Base-by-base conservation (phyloP, 2,888 invertebrate species). In the Isoperla grammatica region DNA sequence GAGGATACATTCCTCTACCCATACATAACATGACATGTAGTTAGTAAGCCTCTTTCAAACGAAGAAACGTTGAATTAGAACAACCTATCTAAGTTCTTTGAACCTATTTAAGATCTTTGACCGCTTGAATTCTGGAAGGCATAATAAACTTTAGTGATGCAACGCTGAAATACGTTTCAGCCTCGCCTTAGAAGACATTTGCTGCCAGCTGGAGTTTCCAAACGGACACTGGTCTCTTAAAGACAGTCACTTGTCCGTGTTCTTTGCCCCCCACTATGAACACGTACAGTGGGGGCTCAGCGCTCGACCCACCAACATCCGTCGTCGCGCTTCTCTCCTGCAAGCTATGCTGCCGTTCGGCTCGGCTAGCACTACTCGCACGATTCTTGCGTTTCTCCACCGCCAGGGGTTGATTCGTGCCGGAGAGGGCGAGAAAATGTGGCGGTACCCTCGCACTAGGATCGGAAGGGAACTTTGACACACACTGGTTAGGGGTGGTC, bases 241-340 rank as follows among this genome's bases (percentile, higher is more conserved):
- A 85, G 59, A 86, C 81, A 13, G 88, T 88, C 2, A 86, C 83
- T 67, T 88, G 87, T 12, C 87, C 86, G 53, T 86, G 84, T 72
- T 91, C 90, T 68, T 85, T 84, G 0, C 92, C 92, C 0, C 91
- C 91, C 61, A 89, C 81, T 59, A 92, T 71, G 69, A 85, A 87
- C 63, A 87, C 79, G 68, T 82, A 84, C 42, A 84, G 72, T 1
- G 80, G 79, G 12, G 56, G 49, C 19, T 59, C 59, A 12, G 59
- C 23, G 35, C 53, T 22, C 17, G 49, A 55, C 59, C 64, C 58
- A 39, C 59, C 62, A 13, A 62, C 67, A 49, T 67, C 64, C 37
- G 63, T 59, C 56, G 66, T 66, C 13, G 65, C 63, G 42, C 67
- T 67, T 8, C 61, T 48, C 50, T 67, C 68, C 50, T 37, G 50